These are phyloP conservation scores for Hydractinia symbiolongicarpus DNA, from an alignment of 30 jellyfish, hydroid and myxozoan species.

Conservation along the genomic window DNA sequence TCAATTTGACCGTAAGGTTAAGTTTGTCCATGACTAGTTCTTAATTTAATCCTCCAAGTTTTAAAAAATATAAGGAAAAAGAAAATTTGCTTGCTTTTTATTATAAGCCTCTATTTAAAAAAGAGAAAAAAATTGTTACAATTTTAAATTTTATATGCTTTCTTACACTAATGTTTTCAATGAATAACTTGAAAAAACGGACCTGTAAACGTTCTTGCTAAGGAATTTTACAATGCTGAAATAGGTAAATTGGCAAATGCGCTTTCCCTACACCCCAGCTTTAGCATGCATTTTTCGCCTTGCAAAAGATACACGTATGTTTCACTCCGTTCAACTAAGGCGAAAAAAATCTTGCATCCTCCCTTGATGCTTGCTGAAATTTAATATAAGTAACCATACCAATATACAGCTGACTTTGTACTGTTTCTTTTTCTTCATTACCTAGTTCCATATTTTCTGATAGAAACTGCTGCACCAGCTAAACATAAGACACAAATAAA, in stretches of 20 bases:
- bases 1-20: no score
- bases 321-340: not conserved
- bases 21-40: no score
- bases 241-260: no score
- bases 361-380: not conserved
- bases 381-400: constrained; percentile 20
- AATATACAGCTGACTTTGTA: constrained; percentile 49
- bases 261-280: not conserved
- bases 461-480: constrained; percentile 60
- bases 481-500: not conserved
- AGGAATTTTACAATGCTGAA: not conserved
- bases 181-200: no score
- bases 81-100: no score
- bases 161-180: no score
- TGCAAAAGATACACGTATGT: not conserved
- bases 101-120: no score
- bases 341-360: not conserved
- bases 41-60: no score
- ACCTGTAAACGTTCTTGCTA: not conserved
- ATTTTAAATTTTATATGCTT: no score
- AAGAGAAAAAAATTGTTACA: no score
- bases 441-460: constrained; percentile 45
- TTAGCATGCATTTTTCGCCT: not conserved
- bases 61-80: no score
- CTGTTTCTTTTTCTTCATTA: constrained; percentile 30